These are phyloP conservation scores for Thelaira solivaga DNA, from an alignment of 2,888 invertebrate species.

Conservation along the genomic window DNA sequence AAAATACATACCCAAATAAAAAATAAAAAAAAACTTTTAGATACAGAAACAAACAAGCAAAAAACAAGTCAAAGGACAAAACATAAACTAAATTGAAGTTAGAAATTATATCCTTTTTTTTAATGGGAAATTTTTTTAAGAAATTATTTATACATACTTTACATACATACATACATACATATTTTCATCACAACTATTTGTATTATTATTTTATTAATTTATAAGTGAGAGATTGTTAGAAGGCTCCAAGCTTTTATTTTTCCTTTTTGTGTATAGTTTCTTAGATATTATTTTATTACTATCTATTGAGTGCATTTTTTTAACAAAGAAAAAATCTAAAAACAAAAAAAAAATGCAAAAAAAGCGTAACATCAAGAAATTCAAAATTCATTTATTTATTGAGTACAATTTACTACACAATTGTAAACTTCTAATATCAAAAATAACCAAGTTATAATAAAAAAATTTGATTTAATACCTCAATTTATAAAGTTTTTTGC, in stretches of 20 bases:
- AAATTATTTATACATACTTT: slow-evolving; percentile 25
- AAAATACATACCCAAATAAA: not conserved
- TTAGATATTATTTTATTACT: slow-evolving; percentile 56
- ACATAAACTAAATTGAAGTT: slow-evolving; percentile 32
- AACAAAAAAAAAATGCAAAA: slow-evolving; percentile 3
- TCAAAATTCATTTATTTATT: too few relatives aligned
- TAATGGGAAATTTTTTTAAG: slow-evolving; percentile 43
- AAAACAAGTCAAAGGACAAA: slow-evolving; percentile 22
- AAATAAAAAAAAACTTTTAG: too few relatives aligned
- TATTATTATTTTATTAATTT: slow-evolving; percentile 22
- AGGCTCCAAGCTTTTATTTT: slow-evolving; percentile 61
- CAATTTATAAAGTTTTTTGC: too few relatives aligned
- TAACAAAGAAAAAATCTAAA: slow-evolving; percentile 33
- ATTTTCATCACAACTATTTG: slow-evolving; percentile 44
- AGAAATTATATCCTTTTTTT: slow-evolving; percentile 42
- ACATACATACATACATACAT: slow-evolving; percentile 13
- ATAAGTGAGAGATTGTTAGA: slow-evolving; percentile 60
- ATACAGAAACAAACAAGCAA: slow-evolving; percentile 13
- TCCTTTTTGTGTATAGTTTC: slow-evolving; percentile 58
- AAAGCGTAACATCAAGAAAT: too few relatives aligned
- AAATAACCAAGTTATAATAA: too few relatives aligned
- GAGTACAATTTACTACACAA: too few relatives aligned
- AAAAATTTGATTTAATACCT: too few relatives aligned
- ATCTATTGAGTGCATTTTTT: slow-evolving; percentile 54
- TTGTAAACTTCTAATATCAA: too few relatives aligned